Conservation (phyloP, 2,113 vertebrate genomes). For the Scytalopus superciliaris region DNA sequence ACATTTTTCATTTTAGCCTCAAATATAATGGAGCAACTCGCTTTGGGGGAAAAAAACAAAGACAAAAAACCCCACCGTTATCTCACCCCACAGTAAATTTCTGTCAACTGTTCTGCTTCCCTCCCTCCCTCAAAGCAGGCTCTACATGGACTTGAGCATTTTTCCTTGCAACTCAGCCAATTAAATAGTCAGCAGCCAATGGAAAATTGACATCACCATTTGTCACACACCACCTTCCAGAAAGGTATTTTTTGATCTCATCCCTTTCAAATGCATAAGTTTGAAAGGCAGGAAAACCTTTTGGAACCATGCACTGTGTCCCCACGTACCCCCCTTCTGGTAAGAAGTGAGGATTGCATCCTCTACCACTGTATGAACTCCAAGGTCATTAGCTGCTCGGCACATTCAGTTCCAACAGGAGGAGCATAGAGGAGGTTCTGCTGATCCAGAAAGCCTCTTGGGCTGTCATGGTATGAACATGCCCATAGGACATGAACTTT, state of each 20-base stretch:
- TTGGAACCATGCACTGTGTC: background rate
- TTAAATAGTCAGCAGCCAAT: background rate
- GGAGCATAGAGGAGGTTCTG: background rate
- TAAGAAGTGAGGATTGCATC: background rate
- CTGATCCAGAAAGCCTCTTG: background rate
- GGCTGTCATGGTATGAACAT: background rate
- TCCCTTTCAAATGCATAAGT: background rate
- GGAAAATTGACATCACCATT: background rate
- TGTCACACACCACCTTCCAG: background rate
- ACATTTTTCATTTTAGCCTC: background rate
- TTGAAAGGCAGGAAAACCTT: background rate
- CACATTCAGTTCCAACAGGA: background rate
- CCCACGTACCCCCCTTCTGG: background rate
- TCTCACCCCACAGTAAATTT: background rate
- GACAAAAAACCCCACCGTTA: background rate
- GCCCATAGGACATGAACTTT: background rate
- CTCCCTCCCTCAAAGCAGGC: background rate
- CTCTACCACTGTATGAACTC: background rate
- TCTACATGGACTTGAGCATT: background rate
- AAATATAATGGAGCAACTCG: background rate
- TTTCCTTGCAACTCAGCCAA: background rate
- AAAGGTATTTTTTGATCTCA: background rate
- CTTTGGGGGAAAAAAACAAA: background rate
- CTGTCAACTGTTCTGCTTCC: background rate
- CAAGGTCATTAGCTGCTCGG: background rate